These are phyloP conservation scores for Drosophila kepulauana DNA, from an alignment of 1,140 invertebrate genomes.

Conservation along the genomic window DNA sequence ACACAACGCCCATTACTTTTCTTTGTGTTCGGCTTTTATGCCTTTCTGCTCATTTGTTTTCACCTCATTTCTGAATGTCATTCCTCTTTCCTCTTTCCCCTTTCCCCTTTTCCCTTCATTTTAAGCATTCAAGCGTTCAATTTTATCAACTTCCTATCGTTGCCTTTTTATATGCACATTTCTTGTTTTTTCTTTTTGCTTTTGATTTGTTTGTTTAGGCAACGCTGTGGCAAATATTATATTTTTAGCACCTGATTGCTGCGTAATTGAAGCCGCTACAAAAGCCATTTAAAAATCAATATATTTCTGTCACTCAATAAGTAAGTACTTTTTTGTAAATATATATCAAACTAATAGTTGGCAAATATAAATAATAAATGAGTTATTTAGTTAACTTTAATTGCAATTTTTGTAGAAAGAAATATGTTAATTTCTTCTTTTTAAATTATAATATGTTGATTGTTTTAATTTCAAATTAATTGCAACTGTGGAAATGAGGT, in stretches of 20 bases:
- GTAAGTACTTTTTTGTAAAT: not conserved
- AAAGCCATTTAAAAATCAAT: not conserved
- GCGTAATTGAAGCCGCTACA: not conserved
- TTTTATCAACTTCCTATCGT: slow-evolving; percentile 1
- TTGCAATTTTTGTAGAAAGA: no score
- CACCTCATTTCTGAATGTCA: not conserved
- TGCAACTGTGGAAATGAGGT: no score
- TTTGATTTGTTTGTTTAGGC: slow-evolving; percentile 4
- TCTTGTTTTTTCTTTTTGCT: not conserved
- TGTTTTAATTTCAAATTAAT: no score
- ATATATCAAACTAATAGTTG: not conserved
- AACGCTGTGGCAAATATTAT: slow-evolving; percentile 30
- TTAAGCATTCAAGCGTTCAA: not conserved
- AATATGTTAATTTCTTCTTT: no score
- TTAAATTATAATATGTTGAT: no score
- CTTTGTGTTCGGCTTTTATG: slow-evolving; percentile 8
- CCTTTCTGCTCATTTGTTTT: not conserved
- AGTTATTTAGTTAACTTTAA: no score
- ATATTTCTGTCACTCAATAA: not conserved
- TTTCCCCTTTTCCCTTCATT: no score
- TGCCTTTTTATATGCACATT: not conserved
- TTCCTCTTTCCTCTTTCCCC: not conserved
- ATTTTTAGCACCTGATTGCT: slow-evolving; percentile 22
- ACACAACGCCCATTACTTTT: slow-evolving; percentile 21
- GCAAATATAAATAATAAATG: no score